Conservation (phyloP, 2,113 vertebrate species). For the Erythrolamprus reginae region DNA sequence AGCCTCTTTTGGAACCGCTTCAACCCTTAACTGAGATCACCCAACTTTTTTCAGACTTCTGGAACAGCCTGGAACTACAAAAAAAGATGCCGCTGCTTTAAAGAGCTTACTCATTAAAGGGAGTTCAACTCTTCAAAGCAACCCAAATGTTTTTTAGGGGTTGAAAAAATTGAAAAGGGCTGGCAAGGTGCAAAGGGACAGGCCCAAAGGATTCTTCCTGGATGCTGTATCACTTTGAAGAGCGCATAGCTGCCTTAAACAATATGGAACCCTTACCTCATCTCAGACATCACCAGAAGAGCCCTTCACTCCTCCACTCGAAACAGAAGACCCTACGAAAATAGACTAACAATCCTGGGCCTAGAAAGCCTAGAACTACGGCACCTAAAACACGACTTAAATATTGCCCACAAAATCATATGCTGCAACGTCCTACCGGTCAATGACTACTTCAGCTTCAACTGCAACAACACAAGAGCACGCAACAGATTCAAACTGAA, state of each 20-base stretch:
- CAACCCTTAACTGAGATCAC: neutral
- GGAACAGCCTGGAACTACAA: neutral
- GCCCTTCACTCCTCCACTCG: too few relatives aligned
- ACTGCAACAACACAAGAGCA: too few relatives aligned
- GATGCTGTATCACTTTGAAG: neutral
- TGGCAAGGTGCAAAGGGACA: neutral
- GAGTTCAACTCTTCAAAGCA: neutral
- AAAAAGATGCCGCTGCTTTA: neutral
- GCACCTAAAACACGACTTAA: too few relatives aligned
- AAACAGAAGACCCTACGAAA: too few relatives aligned
- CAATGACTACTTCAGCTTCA: too few relatives aligned
- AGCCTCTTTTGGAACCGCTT: neutral
- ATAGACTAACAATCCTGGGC: too few relatives aligned
- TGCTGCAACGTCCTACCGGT: too few relatives aligned
- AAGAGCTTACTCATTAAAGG: neutral
- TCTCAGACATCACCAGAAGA: too few relatives aligned
- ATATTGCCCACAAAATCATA: too few relatives aligned
- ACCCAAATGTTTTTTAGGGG: neutral
- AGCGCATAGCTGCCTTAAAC: neutral
- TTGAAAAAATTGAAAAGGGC: neutral
- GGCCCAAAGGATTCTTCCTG: neutral
- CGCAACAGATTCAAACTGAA: too few relatives aligned
- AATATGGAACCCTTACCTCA: neutral
- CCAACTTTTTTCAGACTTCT: neutral
- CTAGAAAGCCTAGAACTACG: too few relatives aligned